These are phyloP conservation scores for Pyrochroa serraticornis DNA, from an alignment of 2,888 invertebrate species.

Conservation along the genomic window DNA sequence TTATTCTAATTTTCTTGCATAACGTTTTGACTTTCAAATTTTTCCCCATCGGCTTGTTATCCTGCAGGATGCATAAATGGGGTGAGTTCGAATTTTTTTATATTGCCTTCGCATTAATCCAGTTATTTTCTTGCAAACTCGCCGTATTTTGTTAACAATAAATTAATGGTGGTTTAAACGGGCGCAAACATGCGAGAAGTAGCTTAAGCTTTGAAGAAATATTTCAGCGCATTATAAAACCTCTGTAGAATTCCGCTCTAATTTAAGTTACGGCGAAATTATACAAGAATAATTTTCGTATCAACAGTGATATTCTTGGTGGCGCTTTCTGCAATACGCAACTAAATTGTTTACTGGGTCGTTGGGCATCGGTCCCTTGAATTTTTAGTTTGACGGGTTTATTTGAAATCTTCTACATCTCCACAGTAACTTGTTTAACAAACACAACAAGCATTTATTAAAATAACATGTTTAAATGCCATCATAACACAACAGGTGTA, in stretches of 20 bases:
- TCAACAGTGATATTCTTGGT: constrained; percentile 8
- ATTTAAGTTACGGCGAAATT: constrained; percentile 20
- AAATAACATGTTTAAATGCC: constrained; percentile 12
- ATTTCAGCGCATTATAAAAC: constrained; percentile 11
- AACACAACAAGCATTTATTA: constrained; percentile 24
- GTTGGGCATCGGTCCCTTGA: neutral
- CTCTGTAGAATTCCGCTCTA: constrained; percentile 13
- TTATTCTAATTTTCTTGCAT: constrained; percentile 40
- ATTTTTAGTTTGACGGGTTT: constrained; percentile 13
- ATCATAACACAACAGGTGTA: constrained; percentile 18
- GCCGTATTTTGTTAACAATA: constrained; percentile 6
- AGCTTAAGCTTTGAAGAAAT: constrained; percentile 22
- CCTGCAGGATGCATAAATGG: neutral
- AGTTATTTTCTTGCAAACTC: neutral
- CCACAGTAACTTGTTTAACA: constrained; percentile 6
- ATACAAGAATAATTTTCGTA: constrained; percentile 26
- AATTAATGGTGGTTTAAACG: constrained; percentile 20
- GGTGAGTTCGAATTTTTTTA: neutral
- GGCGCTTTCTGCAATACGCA: constrained; percentile 8
- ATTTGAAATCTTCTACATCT: constrained; percentile 5
- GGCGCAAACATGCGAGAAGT: constrained; percentile 18
- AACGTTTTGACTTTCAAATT: constrained; percentile 25
- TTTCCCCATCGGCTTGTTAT: neutral
- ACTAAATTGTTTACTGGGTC: constrained; percentile 11
- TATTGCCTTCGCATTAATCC: neutral